Percentiles rank a stretch among this genome's conserved stretches.
phyloP scores from a whole-genome alignment of 1,140 invertebrate species.

The Drosophila suzukii region DNA sequence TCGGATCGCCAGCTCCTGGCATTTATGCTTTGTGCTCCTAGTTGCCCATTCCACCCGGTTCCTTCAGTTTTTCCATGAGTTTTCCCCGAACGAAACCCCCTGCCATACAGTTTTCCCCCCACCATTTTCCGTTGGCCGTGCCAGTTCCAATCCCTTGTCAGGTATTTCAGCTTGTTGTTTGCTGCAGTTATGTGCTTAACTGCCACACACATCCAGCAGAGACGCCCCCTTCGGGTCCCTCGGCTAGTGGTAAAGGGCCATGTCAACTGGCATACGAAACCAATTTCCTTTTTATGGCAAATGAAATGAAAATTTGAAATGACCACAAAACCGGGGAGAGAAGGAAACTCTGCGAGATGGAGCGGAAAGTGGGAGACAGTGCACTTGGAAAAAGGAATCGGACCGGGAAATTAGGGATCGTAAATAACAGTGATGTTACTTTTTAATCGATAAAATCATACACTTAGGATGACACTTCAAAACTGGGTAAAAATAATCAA shows the following conservation, averaged over 20 bases:
- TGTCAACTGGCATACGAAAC: slow-evolving; percentile 76
- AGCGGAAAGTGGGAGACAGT: not conserved
- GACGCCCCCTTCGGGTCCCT: slow-evolving; percentile 1
- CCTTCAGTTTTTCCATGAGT: not conserved
- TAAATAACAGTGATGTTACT: too few relatives aligned
- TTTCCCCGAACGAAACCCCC: not conserved
- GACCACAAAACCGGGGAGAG: slow-evolving; percentile 66
- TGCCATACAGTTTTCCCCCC: not conserved
- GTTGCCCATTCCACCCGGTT: not conserved
- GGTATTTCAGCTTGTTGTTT: slow-evolving; percentile 48
- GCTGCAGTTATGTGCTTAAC: slow-evolving; percentile 41
- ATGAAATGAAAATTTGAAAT: slow-evolving; percentile 83
- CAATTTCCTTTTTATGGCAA: slow-evolving; percentile 83
- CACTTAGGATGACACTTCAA: too few relatives aligned
- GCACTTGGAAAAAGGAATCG: slow-evolving; percentile 4
- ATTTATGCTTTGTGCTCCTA: slow-evolving; percentile 18
- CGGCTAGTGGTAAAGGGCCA: slow-evolving; percentile 35
- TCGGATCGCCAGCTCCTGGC: slow-evolving; percentile 21
- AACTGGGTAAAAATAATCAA: too few relatives aligned
- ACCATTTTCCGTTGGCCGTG: slow-evolving; percentile 12
- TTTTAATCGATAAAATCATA: too few relatives aligned
- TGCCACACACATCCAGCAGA: slow-evolving; percentile 22
- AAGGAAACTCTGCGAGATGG: not conserved
- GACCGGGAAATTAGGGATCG: too few relatives aligned
- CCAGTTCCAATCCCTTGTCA: slow-evolving; percentile 32